Evolutionary conservation across 2,113 vertebrate genomes (phyloP), one percentile per base, ranked within the genome.

Genomic region (Rhynchopsitta pachyrhyncha): DNA sequence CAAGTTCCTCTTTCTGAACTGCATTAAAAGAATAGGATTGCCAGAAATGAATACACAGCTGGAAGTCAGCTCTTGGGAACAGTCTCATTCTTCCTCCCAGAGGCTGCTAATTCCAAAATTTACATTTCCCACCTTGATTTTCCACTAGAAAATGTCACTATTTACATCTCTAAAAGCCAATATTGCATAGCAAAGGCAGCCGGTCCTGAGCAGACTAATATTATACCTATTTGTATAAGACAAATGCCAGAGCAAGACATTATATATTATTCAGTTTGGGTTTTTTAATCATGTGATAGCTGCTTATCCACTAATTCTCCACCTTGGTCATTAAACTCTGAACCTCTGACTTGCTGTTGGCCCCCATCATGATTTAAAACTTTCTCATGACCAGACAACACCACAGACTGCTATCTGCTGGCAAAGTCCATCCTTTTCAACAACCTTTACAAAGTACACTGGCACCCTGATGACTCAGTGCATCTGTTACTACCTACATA

Each of bases 401-500:
- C 10, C 29, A 6, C 5, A 13, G 46, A 29, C 66, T 69, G 55
- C 50, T 33, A 24, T 6, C 15, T 37, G 27, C 10, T 57, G 31
- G 16, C 29, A 39, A 59, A 22, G 3, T 6, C 6, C 15, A 4
- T 1, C 25, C 37, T 66, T 33, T 9, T 9, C 50, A 35, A 37
- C 28, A 23, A 0, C 11, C 50, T 85, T 39, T 15, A 13, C 35
- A 18, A 11, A 17, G 47, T 1, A 4, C 22, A 8, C 1, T 7
- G 29, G 37, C 11, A 37, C n/a, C 39, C 50, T 5, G 19, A 9
- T 6, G 42, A 33, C 50, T 71, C 69, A 25, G 24, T 1, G 10
- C 23, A 59, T 5, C 64, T 33, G 17, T 8, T 53, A 6, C 1
- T 17, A 33, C 4, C 39, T 25, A 60, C 16, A 39, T 0, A 39